Base-by-base conservation (phyloP, 2,113 vertebrate species). In the Cathartes aura region DNA sequence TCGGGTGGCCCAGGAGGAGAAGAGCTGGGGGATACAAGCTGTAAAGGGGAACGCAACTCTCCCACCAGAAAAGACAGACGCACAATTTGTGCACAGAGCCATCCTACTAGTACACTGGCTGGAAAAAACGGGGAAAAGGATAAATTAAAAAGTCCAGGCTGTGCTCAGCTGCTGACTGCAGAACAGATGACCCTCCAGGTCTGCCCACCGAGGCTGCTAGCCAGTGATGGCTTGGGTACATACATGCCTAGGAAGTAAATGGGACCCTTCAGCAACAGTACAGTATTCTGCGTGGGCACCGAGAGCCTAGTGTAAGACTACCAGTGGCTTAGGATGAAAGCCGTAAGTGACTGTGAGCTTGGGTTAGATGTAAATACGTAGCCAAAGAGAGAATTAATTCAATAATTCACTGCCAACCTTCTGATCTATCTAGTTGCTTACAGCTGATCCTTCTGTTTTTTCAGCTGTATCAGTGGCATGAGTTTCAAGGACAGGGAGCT, bases 401-500 rank as follows among this genome's bases (percentile, higher is more conserved):
- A 80, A 5, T 91, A 93, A 84, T 82, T 94, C 91, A 85, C 42
- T 96, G 81, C 73, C 87, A 93, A 29, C 78, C 66, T 93, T 84
- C 91, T 75, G 62, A 76, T 89, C 90, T 73, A 21, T 89, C 81
- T 83, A n/a, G 89, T 45, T 91, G 70, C 89, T 92, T 94, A 87
- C 53, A 84, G 81, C 81, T 91, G 87, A 94, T 95, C 43, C 66
- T 72, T 95, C 43, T 93, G 66, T 89, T 95, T 95, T 93, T 87
- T 78, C 68, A 96, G 83, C 78, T 93, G 53, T 78, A 71, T 75
- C 43, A 26, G 40, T 79, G 87, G 76, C 60, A 17, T 75, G 38
- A 88, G 62, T 93, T 96, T 96, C 95, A 97, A 97, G 94, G 94
- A 64, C 70, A 75, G 53, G 40, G 40, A 94, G 93, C 93, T 97